These are phyloP conservation scores for Bujurquina vittata DNA, from an alignment of 2,113 vertebrate genomes.

Conservation along the genomic window DNA sequence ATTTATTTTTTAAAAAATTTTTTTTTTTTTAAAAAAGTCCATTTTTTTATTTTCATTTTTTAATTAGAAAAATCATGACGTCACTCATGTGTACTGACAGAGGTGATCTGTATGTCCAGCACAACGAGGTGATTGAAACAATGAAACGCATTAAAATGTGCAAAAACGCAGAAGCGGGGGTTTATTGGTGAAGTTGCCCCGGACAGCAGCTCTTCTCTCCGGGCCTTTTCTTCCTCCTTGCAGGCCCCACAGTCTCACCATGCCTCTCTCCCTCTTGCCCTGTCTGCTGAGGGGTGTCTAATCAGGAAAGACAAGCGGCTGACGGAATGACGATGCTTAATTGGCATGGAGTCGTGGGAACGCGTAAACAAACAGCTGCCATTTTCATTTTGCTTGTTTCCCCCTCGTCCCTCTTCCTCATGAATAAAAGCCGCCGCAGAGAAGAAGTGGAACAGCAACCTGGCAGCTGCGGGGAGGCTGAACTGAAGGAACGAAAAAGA, in stretches of 20 bases:
- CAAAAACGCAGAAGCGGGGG: background rate
- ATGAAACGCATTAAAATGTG: background rate
- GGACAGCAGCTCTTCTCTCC: slow-evolving; percentile 20
- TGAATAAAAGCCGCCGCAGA: slow-evolving; percentile 73
- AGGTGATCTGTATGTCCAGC: background rate
- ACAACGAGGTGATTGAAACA: background rate
- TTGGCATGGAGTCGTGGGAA: slow-evolving; percentile 85
- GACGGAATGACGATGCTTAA: slow-evolving; percentile 78
- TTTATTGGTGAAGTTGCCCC: background rate
- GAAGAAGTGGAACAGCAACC: slow-evolving; percentile 70
- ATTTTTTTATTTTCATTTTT: background rate
- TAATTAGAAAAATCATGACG: background rate
- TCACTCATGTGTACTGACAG: background rate
- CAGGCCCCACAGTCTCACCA: slow-evolving; percentile 9
- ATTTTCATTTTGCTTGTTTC: slow-evolving; percentile 75
- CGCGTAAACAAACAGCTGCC: slow-evolving; percentile 86
- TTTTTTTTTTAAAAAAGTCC: no score
- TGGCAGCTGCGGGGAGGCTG: slow-evolving; percentile 75
- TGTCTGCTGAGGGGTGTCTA: slow-evolving; percentile 78
- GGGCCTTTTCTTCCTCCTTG: slow-evolving; percentile 10
- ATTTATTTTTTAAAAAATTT: no score
- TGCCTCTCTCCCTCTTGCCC: background rate
- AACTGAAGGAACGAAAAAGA: slow-evolving; percentile 49
- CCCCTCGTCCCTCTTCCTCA: slow-evolving; percentile 65
- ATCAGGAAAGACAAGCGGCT: slow-evolving; percentile 82